phyloP scores from a whole-genome alignment of 2,888 invertebrate species.

The Heteromyza rotundicornis region DNA sequence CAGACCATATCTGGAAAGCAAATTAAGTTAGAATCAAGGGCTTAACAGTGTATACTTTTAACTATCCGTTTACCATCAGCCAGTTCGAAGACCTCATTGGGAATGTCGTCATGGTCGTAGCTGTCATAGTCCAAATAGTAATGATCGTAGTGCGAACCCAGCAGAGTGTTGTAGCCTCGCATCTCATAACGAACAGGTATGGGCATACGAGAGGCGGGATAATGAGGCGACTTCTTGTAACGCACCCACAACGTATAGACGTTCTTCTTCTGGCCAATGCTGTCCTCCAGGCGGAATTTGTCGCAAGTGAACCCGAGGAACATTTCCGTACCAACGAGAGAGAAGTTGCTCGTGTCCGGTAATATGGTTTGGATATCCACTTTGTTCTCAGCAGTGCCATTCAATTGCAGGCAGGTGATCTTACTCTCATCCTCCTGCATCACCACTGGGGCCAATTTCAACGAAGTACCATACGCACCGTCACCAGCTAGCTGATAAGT shows the following conservation, averaged over 20 bases:
- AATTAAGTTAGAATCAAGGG: slow-evolving; percentile 9
- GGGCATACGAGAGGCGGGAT: slow-evolving; percentile 64
- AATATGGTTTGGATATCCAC: slow-evolving; percentile 79
- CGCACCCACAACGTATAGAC: slow-evolving; percentile 89
- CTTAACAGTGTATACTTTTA: not conserved
- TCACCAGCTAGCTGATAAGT: slow-evolving; percentile 78
- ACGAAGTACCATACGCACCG: slow-evolving; percentile 72
- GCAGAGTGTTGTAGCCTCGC: slow-evolving; percentile 87
- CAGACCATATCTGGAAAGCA: slow-evolving; percentile 69
- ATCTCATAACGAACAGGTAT: slow-evolving; percentile 88
- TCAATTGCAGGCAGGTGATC: slow-evolving; percentile 81
- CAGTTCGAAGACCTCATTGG: slow-evolving; percentile 73
- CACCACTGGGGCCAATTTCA: slow-evolving; percentile 87
- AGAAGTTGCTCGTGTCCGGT: slow-evolving; percentile 80
- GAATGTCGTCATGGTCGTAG: slow-evolving; percentile 71
- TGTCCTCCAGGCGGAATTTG: slow-evolving; percentile 77
- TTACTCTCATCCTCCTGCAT: slow-evolving; percentile 75
- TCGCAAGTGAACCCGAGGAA: slow-evolving; percentile 75
- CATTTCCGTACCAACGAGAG: slow-evolving; percentile 71
- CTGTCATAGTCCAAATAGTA: slow-evolving; percentile 84
- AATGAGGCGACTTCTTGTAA: slow-evolving; percentile 69
- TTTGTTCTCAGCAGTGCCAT: slow-evolving; percentile 71
- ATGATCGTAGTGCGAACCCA: slow-evolving; percentile 97
- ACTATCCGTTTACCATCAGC: slow-evolving; percentile 65
- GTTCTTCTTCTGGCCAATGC: slow-evolving; percentile 80